A percentile compares a stretch with the other conserved stretches of the same genome.
Conservation (phyloP, 2,797 vertebrate species). For the Kryptolebias ocellatus region DNA sequence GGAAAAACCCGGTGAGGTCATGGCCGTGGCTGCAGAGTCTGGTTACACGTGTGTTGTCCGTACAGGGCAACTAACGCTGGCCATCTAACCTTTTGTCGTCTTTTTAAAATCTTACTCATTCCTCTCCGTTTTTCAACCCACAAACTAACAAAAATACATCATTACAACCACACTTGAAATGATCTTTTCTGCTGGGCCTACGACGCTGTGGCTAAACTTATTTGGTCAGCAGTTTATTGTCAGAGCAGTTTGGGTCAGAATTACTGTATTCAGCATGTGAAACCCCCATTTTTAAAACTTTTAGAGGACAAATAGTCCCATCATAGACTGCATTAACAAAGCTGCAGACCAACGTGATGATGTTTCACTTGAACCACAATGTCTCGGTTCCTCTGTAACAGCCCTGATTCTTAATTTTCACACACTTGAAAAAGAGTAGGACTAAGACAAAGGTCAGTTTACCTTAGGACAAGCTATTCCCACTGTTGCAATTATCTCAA, state of each 20-base stretch:
- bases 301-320: conserved; percentile 27
- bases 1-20: conserved; percentile 82
- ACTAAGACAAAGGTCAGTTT: not conserved
- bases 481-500: not conserved
- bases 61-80: conserved; percentile 56
- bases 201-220: conserved; percentile 17
- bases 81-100: conserved; percentile 26
- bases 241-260: conserved; percentile 43
- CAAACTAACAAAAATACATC: conserved; percentile 1
- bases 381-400: conserved; percentile 8
- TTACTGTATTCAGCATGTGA: conserved; percentile 41
- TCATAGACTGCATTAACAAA: conserved; percentile 23
- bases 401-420: not conserved
- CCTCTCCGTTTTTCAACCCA: conserved; percentile 11
- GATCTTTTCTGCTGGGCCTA: conserved; percentile 5
- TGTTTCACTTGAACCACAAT: conserved; percentile 15
- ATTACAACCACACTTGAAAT: conserved; percentile 18
- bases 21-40: conserved; percentile 64
- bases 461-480: not conserved
- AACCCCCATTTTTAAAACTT: conserved; percentile 49
- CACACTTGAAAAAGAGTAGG: not conserved
- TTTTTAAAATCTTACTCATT: conserved; percentile 44
- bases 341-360: conserved; percentile 20
- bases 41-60: conserved; percentile 76
- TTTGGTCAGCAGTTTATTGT: conserved; percentile 33